Percentiles rank a stretch among this genome's conserved stretches.
These are phyloP conservation scores for Ifrita kowaldi DNA, from an alignment of 2,113 vertebrate species.

Conservation along the genomic window DNA sequence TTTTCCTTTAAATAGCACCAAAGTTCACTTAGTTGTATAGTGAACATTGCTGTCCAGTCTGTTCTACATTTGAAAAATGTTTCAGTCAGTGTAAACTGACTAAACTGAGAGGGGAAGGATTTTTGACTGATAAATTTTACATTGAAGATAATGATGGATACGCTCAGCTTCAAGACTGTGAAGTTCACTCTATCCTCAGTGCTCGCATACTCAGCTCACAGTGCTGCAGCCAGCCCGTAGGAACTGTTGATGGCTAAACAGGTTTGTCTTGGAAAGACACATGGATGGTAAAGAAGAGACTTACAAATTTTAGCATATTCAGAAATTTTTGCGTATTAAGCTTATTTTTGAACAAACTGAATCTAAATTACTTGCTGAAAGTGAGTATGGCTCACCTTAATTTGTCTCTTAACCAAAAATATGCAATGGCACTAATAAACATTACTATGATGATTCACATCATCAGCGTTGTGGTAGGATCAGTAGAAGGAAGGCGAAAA, in stretches of 20 bases:
- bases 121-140: background rate
- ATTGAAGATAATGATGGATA: background rate
- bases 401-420: background rate
- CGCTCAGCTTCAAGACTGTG: background rate
- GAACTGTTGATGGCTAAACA: background rate
- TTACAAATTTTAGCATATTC: background rate
- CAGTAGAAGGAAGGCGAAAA: background rate
- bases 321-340: background rate
- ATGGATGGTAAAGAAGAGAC: background rate
- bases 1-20: background rate
- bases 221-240: background rate
- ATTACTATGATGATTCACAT: background rate
- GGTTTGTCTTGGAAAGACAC: background rate
- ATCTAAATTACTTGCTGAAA: background rate
- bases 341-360: background rate
- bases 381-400: background rate
- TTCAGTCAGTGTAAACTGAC: background rate
- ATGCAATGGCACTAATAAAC: rapidly evolving
- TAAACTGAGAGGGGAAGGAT: background rate
- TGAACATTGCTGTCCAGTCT: background rate
- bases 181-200: background rate
- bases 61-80: background rate
- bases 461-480: background rate
- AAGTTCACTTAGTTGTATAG: background rate
- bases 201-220: background rate